Percentiles rank a stretch among this genome's conserved stretches.
Conservation (phyloP, 2,888 invertebrate genomes). For the Oligia fasciuncula region DNA sequence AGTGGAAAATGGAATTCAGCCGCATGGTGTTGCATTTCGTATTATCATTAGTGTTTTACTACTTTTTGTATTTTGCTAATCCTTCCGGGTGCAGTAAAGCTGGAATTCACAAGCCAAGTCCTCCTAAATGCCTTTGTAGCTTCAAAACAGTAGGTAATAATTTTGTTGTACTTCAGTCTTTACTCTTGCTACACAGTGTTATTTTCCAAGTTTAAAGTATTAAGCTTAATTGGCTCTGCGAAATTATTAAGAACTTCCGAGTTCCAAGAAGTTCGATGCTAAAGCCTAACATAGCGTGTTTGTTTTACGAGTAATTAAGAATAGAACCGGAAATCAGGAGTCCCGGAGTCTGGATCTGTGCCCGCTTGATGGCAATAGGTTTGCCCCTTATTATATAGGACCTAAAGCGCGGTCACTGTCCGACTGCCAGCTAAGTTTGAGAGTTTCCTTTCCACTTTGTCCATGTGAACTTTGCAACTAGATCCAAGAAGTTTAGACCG, state of each 20-base stretch:
- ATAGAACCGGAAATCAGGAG: not conserved
- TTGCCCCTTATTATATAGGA: not conserved
- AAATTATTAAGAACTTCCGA: not conserved
- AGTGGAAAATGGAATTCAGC: not conserved
- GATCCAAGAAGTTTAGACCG: not conserved
- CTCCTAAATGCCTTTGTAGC: not conserved
- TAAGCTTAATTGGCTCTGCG: conserved; percentile 1
- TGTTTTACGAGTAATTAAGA: not conserved
- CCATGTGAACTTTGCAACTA: not conserved
- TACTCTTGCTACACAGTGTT: not conserved
- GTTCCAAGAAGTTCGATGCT: not conserved
- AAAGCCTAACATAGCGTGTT: not conserved
- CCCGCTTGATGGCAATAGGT: not conserved
- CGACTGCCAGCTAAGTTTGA: too few relatives aligned
- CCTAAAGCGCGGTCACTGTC: too few relatives aligned
- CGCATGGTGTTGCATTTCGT: not conserved
- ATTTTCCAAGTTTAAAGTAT: conserved; percentile 7
- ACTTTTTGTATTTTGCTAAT: conserved; percentile 5
- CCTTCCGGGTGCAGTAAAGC: not conserved
- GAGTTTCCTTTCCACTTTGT: too few relatives aligned
- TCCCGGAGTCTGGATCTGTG: not conserved
- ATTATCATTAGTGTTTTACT: not conserved
- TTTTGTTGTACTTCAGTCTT: not conserved
- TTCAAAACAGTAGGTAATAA: conserved; percentile 14
- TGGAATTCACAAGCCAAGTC: not conserved